These are phyloP conservation scores for Nephrocerus scutellatus DNA, from an alignment of 2,888 invertebrate species.

Conservation along the genomic window DNA sequence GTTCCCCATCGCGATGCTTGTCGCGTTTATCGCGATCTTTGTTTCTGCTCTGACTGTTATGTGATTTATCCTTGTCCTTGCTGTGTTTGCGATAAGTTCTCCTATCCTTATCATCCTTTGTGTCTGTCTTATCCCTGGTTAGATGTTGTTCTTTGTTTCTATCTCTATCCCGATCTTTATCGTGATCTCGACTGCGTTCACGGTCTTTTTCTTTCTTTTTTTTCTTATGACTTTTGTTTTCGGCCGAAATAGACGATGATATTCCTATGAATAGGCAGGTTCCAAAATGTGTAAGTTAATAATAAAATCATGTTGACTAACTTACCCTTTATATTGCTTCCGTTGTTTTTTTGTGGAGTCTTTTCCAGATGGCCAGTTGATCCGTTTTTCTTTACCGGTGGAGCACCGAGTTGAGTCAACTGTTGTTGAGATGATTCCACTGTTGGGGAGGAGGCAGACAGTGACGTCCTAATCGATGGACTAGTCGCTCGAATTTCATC, in stretches of 20 bases:
- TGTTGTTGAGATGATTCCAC: no score
- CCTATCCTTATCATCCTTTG: slow-evolving; percentile 26
- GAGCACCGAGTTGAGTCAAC: no score
- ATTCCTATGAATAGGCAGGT: not conserved
- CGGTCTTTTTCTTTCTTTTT: slow-evolving; percentile 46
- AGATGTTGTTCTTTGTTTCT: slow-evolving; percentile 16
- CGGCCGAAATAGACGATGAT: slow-evolving; percentile 16
- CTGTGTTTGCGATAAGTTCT: slow-evolving; percentile 17
- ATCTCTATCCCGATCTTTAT: slow-evolving; percentile 20
- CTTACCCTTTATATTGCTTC: slow-evolving; percentile 18
- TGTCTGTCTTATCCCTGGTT: slow-evolving; percentile 11
- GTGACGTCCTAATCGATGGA: no score
- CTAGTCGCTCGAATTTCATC: no score
- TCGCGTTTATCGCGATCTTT: slow-evolving; percentile 3
- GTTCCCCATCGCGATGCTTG: slow-evolving; percentile 2
- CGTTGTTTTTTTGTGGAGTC: slow-evolving; percentile 13
- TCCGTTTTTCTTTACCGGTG: slow-evolving; percentile 12
- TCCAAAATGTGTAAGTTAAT: not conserved
- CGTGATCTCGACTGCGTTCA: slow-evolving; percentile 27
- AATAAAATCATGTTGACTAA: not conserved
- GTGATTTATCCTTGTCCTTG: slow-evolving; percentile 20
- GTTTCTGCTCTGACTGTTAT: slow-evolving; percentile 8
- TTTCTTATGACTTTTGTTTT: slow-evolving; percentile 41
- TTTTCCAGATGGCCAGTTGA: not conserved
- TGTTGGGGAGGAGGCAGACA: no score